Evolutionary conservation across 1,140 invertebrate genomes (phyloP), one percentile per base, ranked within the genome.

Genomic region (Lamellibrachia luymesi): DNA sequence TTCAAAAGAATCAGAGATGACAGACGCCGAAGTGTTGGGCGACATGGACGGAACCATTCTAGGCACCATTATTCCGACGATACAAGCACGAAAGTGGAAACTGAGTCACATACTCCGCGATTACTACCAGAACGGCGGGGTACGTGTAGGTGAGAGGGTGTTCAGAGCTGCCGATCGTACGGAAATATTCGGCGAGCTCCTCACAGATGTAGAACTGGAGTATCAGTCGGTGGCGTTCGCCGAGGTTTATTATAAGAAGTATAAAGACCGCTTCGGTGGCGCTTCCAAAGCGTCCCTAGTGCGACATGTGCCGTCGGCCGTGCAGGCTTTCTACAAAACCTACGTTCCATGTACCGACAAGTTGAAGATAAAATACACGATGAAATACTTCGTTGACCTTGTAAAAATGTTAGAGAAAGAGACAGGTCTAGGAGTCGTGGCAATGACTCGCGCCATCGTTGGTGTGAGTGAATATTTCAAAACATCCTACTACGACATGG

Each of bases 11-110:
- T 80, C 64, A 22, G 64, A 80, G 64, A 2, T 51, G 49, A 91
- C 91, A 13, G 91, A 7, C 6, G 91, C 91, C 10, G 91, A 91
- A 25, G 91, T 91, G 4, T 2, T 2, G 10, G 91, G 91, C 49
- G 91, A 91, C 51, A 91, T 91, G 49, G 91, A 91, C n/a, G 91
- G 91, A 10, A 13, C n/a, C 91, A 91, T 91, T 51, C 91, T 91
- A 22, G 91, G 91, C 4, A 50, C 49, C 10, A 10, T 50, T n/a
- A 51, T 91, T 17, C 91, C 91, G n/a, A 91, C n/a, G 51, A 91
- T 91, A 51, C 13, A 91, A 13, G 51, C 2, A 17, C 49, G 91
- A 50, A 2, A n/a, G 22, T 50, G 4, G 51, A 91, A 50, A 25
- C 91, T 91, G 5, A 91, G 91, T 91, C 5, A n/a, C n/a, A 7